Conservation (phyloP, 2,797 vertebrate species). For the Rhynchotus rufescens region DNA sequence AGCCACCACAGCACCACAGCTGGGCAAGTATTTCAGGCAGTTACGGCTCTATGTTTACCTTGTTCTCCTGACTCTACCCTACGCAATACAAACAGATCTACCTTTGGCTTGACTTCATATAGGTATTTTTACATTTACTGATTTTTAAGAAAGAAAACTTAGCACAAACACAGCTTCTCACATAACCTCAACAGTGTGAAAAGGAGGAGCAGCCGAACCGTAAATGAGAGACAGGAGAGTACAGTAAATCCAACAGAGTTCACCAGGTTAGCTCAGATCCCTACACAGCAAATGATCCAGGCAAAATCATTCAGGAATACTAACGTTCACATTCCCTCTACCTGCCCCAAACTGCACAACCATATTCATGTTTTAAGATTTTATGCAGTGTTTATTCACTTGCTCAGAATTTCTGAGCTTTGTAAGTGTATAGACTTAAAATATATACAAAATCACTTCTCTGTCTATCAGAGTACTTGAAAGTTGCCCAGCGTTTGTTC, state of each 20-base stretch:
- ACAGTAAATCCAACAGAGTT: accelerated
- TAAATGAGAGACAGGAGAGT: background rate
- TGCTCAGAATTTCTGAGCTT: background rate
- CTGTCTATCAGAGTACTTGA: background rate
- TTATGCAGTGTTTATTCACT: background rate
- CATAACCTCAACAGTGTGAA: background rate
- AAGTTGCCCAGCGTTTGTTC: background rate
- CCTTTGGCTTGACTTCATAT: background rate
- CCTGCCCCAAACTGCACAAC: background rate
- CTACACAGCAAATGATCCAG: background rate
- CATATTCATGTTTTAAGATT: background rate
- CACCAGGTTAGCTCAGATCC: background rate
- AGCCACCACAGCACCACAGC: background rate
- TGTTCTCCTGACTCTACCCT: background rate
- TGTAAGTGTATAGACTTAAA: background rate
- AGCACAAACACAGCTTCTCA: background rate
- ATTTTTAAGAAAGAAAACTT: background rate
- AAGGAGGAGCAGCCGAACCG: background rate
- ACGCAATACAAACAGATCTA: background rate
- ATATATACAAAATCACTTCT: background rate
- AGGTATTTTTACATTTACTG: background rate
- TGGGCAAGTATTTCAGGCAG: background rate
- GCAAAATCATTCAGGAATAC: background rate
- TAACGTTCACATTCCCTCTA: background rate
- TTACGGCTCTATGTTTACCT: background rate